Percentiles rank a stretch among this genome's conserved stretches.
Evolutionary conservation across 2,888 invertebrate species (phyloP).

Genomic region (Drosophila monieri): DNA sequence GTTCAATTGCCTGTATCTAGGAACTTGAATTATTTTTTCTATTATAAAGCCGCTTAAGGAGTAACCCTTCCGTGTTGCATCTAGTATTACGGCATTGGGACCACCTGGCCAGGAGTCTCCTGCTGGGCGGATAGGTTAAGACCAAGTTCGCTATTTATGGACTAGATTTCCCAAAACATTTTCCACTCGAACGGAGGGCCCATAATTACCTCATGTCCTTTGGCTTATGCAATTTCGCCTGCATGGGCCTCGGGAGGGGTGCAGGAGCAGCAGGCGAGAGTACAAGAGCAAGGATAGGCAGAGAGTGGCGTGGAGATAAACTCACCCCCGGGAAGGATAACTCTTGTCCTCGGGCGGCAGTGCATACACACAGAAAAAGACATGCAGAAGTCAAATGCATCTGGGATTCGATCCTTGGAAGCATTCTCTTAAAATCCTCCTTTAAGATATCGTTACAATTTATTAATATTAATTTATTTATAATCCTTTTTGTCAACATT

Average conservation of each 20-base stretch:
- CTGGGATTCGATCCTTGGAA: neutral
- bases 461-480: neutral
- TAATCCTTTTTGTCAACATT: neutral
- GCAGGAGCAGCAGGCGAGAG: constrained; percentile 6
- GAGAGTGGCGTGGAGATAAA: constrained; percentile 13
- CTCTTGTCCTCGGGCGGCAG: constrained; percentile 45
- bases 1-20: constrained; percentile 1
- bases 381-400: constrained; percentile 59
- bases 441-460: neutral
- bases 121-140: constrained; percentile 34
- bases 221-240: constrained; percentile 69
- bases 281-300: neutral
- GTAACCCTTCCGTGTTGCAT: constrained; percentile 12
- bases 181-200: constrained; percentile 45
- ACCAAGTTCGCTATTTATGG: constrained; percentile 40
- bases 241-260: constrained; percentile 10
- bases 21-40: constrained; percentile 14
- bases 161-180: constrained; percentile 33
- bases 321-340: constrained; percentile 36
- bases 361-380: constrained; percentile 70
- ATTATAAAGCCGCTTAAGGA: neutral
- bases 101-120: constrained; percentile 18
- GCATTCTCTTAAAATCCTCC: neutral
- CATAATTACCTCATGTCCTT: constrained; percentile 62
- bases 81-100: constrained; percentile 2